phyloP scores from a whole-genome alignment of 2,113 vertebrate species.

The Amia ocellicauda region DNA sequence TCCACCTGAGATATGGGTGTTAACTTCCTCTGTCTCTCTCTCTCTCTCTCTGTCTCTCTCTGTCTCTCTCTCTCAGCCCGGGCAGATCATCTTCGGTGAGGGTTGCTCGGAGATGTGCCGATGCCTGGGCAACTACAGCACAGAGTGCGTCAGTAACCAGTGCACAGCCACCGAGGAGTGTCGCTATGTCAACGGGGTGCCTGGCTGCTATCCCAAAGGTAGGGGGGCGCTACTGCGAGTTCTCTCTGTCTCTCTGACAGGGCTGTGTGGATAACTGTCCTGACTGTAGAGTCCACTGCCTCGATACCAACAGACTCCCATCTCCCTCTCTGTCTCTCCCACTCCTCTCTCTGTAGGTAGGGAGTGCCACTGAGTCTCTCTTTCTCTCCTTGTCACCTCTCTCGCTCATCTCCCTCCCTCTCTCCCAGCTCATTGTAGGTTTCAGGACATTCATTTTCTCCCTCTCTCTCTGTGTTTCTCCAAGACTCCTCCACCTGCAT shows the following conservation, averaged over 20 bases:
- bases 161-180: constrained; percentile 66
- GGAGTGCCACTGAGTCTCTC: too few species aligned
- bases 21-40: not conserved
- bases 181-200: constrained; percentile 51
- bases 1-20: too few species aligned
- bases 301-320: too few species aligned
- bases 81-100: constrained; percentile 60
- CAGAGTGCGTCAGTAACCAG: constrained; percentile 63
- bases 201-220: constrained; percentile 71
- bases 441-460: too few species aligned
- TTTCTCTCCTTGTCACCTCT: not conserved
- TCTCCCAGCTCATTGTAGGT: too few species aligned
- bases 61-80: constrained; percentile 54
- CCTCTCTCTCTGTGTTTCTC: not conserved
- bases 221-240: too few species aligned
- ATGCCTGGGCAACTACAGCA: constrained; percentile 66
- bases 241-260: too few species aligned
- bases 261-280: too few species aligned
- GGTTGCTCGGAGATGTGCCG: constrained; percentile 65
- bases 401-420: too few species aligned
- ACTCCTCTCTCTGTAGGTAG: too few species aligned
- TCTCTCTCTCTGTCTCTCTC: not conserved
- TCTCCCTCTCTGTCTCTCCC: not conserved
- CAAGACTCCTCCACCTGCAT: constrained; percentile 57
- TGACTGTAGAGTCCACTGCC: too few species aligned